These are phyloP conservation scores for Zosterops lateralis DNA, from an alignment of 2,113 vertebrate species.

Conservation along the genomic window DNA sequence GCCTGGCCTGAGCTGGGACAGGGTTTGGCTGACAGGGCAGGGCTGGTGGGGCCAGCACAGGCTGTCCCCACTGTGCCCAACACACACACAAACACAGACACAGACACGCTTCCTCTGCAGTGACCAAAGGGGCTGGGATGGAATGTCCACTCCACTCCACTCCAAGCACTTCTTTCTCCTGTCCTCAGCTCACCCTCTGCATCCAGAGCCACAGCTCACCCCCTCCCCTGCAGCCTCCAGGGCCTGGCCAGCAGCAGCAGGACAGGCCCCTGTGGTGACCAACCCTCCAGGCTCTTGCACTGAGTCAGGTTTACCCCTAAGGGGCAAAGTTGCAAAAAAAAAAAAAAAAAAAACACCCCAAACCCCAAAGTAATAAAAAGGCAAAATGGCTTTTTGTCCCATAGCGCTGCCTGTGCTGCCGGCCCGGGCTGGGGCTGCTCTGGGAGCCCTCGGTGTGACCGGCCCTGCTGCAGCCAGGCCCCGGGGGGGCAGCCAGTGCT, in stretches of 20 bases:
- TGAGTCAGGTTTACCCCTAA: constrained; percentile 52
- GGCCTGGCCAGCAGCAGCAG: neutral
- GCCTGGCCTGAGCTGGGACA: neutral
- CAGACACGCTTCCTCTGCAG: neutral
- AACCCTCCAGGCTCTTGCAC: neutral
- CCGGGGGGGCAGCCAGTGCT: constrained; percentile 40
- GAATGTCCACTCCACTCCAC: neutral
- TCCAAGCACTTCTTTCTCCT: neutral
- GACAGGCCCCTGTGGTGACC: neutral
- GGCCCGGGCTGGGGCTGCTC: neutral
- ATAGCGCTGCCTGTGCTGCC: neutral
- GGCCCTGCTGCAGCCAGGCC: neutral
- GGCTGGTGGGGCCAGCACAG: neutral
- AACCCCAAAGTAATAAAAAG: neutral
- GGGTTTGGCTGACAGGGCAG: too few relatives aligned
- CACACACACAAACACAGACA: rapidly evolving
- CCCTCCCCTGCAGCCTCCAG: neutral
- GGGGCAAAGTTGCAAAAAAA: constrained; percentile 25
- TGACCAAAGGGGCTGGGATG: neutral
- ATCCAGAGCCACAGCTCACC: neutral
- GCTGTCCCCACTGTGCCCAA: neutral
- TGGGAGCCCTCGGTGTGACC: rapidly evolving
- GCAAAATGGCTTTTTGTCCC: neutral
- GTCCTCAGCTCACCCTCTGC: neutral
- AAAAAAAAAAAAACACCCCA: neutral